Percentiles rank a stretch among this genome's conserved stretches.
Evolutionary conservation across 2,113 vertebrate genomes (phyloP).

Genomic region (Paradoxurus hermaphroditus): DNA sequence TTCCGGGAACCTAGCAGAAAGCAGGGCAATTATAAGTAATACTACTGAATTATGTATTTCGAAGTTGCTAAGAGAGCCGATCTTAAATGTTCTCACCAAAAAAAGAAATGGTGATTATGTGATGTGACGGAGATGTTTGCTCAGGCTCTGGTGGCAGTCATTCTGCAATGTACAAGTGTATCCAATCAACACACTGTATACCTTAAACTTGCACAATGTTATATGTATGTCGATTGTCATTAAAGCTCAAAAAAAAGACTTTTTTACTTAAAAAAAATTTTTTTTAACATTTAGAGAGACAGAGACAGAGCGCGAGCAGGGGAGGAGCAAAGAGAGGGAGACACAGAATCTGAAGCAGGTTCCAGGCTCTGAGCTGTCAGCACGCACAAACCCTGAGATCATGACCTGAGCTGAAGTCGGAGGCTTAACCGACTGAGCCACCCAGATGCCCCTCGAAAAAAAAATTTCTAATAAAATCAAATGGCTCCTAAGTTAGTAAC

Average conservation of each 20-base stretch:
- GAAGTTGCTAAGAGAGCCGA: background rate
- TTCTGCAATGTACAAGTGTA: background rate
- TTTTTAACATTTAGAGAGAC: too few species aligned
- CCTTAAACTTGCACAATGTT: background rate
- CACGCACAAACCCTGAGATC: too few species aligned
- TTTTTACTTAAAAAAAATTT: too few species aligned
- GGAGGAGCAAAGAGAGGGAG: too few species aligned
- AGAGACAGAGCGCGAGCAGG: too few species aligned
- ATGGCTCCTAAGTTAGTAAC: background rate
- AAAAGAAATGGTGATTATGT: background rate
- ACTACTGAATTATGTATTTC: background rate
- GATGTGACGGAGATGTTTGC: background rate
- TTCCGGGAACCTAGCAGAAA: background rate
- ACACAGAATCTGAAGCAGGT: too few species aligned
- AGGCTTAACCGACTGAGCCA: too few species aligned
- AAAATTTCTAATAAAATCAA: slow-evolving; percentile 2
- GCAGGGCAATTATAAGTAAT: background rate
- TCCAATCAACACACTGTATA: background rate
- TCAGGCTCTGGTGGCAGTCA: background rate
- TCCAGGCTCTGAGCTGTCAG: too few species aligned
- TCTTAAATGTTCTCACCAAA: slow-evolving; percentile 14
- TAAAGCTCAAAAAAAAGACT: background rate
- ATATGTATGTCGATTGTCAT: background rate
- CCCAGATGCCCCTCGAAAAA: background rate
- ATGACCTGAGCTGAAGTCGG: too few species aligned